Evolutionary conservation across 2,113 vertebrate genomes (phyloP).

Genomic region (Leucosticte australis): DNA sequence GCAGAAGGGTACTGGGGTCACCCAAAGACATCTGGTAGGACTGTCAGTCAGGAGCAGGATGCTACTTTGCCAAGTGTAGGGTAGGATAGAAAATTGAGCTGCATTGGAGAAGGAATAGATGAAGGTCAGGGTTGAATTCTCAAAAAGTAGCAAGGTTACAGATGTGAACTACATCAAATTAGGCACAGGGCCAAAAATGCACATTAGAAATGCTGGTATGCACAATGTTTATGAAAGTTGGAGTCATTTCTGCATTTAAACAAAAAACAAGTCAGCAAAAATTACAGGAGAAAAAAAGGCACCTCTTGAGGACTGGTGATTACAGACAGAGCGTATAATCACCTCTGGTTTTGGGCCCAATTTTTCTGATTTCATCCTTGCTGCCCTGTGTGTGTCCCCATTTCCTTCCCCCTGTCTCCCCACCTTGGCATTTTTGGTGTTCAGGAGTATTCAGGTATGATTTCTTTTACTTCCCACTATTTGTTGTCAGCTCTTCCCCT

Average conservation of each 20-base stretch:
- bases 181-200: background rate
- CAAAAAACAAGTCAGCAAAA: background rate
- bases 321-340: background rate
- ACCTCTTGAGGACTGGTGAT: background rate
- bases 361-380: background rate
- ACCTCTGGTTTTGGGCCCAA: background rate
- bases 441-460: background rate
- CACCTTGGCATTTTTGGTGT: rapidly evolving
- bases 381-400: rapidly evolving
- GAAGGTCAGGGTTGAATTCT: slow-evolving; percentile 1
- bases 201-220: background rate
- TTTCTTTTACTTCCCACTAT: background rate
- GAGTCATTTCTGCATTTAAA: background rate
- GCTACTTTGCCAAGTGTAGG: background rate
- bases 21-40: slow-evolving; percentile 18
- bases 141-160: background rate
- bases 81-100: background rate
- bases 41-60: background rate
- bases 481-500: background rate
- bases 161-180: background rate
- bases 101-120: background rate
- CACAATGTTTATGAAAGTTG: background rate
- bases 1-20: slow-evolving; percentile 1
- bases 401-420: background rate
- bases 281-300: background rate